Conservation (phyloP, 2,113 vertebrate genomes). For the Protomyctophum bolini region DNA sequence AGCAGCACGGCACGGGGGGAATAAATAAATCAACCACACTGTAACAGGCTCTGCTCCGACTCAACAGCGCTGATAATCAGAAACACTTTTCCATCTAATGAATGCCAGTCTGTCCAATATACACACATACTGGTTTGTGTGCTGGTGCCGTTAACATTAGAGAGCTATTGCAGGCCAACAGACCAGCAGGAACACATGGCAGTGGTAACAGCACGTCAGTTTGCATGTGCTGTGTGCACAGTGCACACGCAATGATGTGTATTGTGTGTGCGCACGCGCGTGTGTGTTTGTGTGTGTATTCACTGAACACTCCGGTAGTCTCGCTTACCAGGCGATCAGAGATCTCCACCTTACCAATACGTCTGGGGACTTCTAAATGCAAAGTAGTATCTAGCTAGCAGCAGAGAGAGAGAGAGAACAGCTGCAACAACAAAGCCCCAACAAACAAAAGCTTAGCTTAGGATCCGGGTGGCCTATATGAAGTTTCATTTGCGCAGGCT, state of each 20-base stretch:
- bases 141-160: slow-evolving; percentile 23
- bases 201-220: slow-evolving; percentile 11
- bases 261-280: neutral
- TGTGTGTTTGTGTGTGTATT: neutral
- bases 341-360: too few species aligned
- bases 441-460: too few species aligned
- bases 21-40: slow-evolving; percentile 5
- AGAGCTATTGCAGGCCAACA: slow-evolving; percentile 14
- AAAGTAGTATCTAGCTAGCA: too few species aligned
- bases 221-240: neutral
- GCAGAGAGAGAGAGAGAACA: too few species aligned
- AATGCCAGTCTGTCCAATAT: slow-evolving; percentile 27
- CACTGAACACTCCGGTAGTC: too few species aligned
- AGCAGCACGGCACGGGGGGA: neutral
- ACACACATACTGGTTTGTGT: neutral
- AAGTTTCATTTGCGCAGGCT: too few species aligned
- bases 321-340: too few species aligned
- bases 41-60: neutral
- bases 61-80: neutral
- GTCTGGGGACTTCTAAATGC: too few species aligned
- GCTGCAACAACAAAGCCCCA: too few species aligned
- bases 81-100: neutral
- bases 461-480: too few species aligned
- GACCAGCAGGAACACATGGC: slow-evolving; percentile 35
- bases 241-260: neutral